Base-by-base conservation (phyloP, 2,888 invertebrate genomes). In the Nesidiocoris tenuis region DNA sequence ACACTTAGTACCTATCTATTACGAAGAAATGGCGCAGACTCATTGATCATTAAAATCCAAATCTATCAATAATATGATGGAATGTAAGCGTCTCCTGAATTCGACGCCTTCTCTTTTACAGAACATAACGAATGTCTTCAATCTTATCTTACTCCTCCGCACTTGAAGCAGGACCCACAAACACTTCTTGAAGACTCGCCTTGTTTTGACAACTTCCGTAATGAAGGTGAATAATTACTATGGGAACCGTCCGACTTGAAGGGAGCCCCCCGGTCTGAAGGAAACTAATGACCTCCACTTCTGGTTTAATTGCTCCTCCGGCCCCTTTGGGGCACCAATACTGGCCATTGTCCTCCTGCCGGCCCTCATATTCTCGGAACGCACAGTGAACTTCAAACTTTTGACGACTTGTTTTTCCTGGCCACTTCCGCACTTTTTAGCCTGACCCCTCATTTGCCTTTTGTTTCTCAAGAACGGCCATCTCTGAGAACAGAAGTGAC, bases 201-300 rank as follows among this genome's bases (percentile, higher is more conserved):
- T 25, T 75, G 75, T 75, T 75, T 57, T 76, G 76, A 75, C 75
- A 77, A 67, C 67, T 68, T 75, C 64, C 66, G 59, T 59, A 59
- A 77, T 67, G 75, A 70, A 77, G 68, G 67, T 77, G 77, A 77
- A 74, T 77, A 75, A 77, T 77, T 74, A 70, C 68, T 75, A 54
- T 55, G 71, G 55, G 67, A 77, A 77, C 56, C 57, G 71, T 54
- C 54, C 22, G 54, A 55, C 54, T 61, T 56, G 64, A 59, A 59
- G 59, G 19, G 59, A 7, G 3, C 17, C 18, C 18, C 17, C 18
- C 19, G 39, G 16, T 18, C 25, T 23, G 24, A 39, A 24, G 24
- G 65, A 57, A 75, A 75, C 75, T 67, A 75, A 75, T 75, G 75
- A 75, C 67, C 24, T 74, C 66, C 61, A 59, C 67, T 75, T 64